These are phyloP conservation scores for Kryphioiulus occultus DNA, from an alignment of 2,888 invertebrate species.

Conservation along the genomic window DNA sequence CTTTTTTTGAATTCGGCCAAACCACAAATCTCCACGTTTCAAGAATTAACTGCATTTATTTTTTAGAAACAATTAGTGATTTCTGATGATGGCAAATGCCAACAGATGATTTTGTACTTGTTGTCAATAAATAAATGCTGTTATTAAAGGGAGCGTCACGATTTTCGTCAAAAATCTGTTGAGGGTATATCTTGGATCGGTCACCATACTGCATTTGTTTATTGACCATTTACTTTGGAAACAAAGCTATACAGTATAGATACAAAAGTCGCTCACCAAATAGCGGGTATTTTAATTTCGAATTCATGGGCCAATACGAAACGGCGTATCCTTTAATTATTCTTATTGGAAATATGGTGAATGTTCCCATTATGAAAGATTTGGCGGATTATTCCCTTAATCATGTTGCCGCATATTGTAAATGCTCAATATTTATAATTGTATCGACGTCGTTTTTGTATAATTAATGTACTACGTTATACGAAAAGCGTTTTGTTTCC, in stretches of 20 bases:
- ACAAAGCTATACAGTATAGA: background rate
- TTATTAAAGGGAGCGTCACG: background rate
- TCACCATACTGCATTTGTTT: no score
- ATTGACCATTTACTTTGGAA: background rate
- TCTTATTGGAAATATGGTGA: background rate
- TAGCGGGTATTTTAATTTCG: no score
- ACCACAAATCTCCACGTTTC: background rate
- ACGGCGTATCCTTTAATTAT: background rate
- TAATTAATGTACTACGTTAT: background rate
- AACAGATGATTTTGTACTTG: background rate
- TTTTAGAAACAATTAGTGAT: background rate
- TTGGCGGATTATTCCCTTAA: background rate
- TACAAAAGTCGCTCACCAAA: background rate
- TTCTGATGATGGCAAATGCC: background rate
- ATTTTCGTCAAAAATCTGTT: background rate
- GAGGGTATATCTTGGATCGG: no score
- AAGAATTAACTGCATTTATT: background rate
- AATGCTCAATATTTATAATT: constrained; percentile 1
- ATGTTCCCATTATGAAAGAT: background rate
- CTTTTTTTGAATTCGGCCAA: background rate
- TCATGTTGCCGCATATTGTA: background rate
- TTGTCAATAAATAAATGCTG: background rate
- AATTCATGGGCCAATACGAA: no score
- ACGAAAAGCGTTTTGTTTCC: background rate
- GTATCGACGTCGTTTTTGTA: constrained; percentile 16